Base-by-base conservation (phyloP, 1,140 invertebrate species). In the Brachionus manjavacas region DNA sequence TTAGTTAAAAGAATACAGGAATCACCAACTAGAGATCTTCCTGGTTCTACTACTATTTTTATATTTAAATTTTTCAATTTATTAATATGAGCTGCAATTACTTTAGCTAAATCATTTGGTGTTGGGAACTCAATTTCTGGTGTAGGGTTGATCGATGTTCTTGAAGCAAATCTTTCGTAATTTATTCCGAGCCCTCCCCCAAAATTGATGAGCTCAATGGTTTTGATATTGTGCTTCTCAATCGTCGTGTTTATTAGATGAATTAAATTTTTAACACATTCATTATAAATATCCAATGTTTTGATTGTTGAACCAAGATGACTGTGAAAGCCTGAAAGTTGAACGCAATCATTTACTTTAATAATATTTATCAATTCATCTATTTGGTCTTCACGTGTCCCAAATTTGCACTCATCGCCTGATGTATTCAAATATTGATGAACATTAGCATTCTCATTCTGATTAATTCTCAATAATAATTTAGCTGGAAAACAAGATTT, bases 101-200 rank as follows among this genome's bases (percentile, higher is more conserved):
- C 86, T 41, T 55, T 70, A 76, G 85, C 85, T 72, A 86, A 80
- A 84, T 86, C 86, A 60, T 8, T 72, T 28, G 81, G 86, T 31
- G 28, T 84, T 8, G 85, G 87, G 12, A 84, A 85, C 60, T 28
- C 16, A 1, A 46, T 43, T n/a, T 35, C 16, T 25, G 11, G 2
- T 68, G 14, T 66, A 11, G 7, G 14, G 46, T 12, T 41, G 12
- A 49, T 25, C 7, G 28, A 41, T n/a, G 76, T 85, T 20, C 66
- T 55, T 20, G 76, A 74, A 68, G 87, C 85, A 83, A 86, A 84
- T 78, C 76, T 84, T 28, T 76, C 80, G 60, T 90, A 90, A 80
- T 87, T 85, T 12, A 90, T 88, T 8, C 87, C 89, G 23, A 91
- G 86, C 14, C 89, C 89, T 20, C 90, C 90, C 2, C 90, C 90